These are phyloP conservation scores for Diuraphis noxia DNA, from an alignment of 1,140 invertebrate species.

Conservation along the genomic window DNA sequence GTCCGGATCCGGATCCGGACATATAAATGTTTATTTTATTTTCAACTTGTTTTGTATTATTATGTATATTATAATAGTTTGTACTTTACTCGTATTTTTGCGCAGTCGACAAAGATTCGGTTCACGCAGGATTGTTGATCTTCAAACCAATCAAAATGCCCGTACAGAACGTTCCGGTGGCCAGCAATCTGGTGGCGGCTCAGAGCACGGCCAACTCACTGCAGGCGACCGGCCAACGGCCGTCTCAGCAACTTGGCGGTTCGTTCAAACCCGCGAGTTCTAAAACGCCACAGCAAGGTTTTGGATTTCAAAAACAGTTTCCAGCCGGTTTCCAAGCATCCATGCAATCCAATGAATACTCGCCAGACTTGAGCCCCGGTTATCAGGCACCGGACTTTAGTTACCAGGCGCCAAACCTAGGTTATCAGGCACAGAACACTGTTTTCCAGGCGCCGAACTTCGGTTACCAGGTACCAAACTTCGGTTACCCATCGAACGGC, in stretches of 20 bases:
- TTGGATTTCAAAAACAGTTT: neutral
- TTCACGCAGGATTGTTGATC: slow-evolving; percentile 57
- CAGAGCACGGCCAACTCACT: too few species aligned
- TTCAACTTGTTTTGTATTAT: neutral
- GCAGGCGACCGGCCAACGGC: neutral
- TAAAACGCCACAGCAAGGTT: neutral
- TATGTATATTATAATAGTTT: neutral
- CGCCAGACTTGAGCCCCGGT: too few species aligned
- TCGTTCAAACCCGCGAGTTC: neutral
- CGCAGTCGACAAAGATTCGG: slow-evolving; percentile 10
- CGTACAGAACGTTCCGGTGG: neutral
- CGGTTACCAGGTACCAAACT: neutral
- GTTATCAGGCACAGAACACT: too few species aligned
- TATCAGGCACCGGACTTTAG: too few species aligned
- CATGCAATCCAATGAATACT: too few species aligned
- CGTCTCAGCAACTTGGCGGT: neutral
- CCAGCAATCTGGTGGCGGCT: too few species aligned
- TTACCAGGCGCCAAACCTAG: too few species aligned
- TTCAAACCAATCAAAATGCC: slow-evolving; percentile 56
- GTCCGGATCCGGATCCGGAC: too few species aligned
- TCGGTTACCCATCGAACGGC: neutral
- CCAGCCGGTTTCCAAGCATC: neutral
- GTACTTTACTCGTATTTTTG: neutral
- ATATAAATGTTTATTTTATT: neutral
- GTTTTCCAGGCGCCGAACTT: neutral